phyloP scores from a whole-genome alignment of 2,797 vertebrate species.

The Otolemur crassicaudatus region DNA sequence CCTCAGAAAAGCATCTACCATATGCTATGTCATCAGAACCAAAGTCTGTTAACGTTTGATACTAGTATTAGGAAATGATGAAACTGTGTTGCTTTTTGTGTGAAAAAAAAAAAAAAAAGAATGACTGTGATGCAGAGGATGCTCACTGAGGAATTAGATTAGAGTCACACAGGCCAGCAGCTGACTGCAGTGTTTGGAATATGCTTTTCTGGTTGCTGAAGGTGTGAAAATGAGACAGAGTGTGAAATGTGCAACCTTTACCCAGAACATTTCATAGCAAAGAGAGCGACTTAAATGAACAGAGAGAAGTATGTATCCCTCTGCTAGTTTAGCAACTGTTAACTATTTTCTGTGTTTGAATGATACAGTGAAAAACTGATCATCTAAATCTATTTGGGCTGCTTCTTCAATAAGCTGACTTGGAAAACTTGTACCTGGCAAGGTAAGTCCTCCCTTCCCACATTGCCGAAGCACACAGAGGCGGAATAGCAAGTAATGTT shows the following conservation, averaged over 20 bases:
- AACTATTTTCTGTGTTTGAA: not conserved
- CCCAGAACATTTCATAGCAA: not conserved
- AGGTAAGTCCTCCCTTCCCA: constrained; percentile 19
- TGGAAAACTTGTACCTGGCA: not conserved
- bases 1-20: not conserved
- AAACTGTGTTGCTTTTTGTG: not conserved
- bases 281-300: not conserved
- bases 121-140: not conserved
- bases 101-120: not conserved
- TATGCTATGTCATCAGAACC: not conserved
- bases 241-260: constrained; percentile 39
- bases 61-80: not conserved
- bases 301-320: not conserved
- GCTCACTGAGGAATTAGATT: constrained; percentile 43
- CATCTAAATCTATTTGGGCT: constrained; percentile 8
- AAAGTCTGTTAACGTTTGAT: constrained; percentile 5
- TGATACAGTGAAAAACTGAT: not conserved
- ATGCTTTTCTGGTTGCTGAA: constrained; percentile 38
- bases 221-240: constrained; percentile 33
- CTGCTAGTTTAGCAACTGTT: not conserved
- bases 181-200: constrained; percentile 51
- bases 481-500: constrained; percentile 44
- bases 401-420: constrained; percentile 6
- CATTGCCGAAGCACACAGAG: not conserved
- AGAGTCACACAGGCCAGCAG: not conserved